These are phyloP conservation scores for Onchidella celtica DNA, from an alignment of 2,888 invertebrate species.

Conservation along the genomic window DNA sequence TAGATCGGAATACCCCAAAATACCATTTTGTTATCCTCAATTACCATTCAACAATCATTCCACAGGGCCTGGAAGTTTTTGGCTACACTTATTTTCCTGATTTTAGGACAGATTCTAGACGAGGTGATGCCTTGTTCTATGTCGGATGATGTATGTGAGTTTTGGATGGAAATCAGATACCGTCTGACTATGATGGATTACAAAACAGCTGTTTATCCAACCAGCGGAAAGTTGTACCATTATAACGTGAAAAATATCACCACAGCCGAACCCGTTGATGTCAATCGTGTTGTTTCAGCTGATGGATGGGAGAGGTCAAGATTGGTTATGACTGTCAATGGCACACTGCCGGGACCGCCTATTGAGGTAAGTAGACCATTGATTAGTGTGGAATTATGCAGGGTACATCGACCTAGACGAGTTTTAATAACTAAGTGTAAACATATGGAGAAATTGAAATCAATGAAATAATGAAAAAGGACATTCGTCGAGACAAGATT, in stretches of 20 bases:
- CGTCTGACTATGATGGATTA: constrained; percentile 52
- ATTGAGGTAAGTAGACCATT: constrained; percentile 67
- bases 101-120: too few relatives aligned
- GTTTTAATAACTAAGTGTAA: too few relatives aligned
- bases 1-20: too few relatives aligned
- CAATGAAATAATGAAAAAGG: too few relatives aligned
- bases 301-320: constrained; percentile 66
- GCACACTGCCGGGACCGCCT: constrained; percentile 69
- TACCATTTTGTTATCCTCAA: too few relatives aligned
- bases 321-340: constrained; percentile 67
- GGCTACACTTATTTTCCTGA: too few relatives aligned
- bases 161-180: constrained; percentile 49
- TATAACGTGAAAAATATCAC: constrained; percentile 36
- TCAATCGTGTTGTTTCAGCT: constrained; percentile 63
- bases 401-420: too few relatives aligned
- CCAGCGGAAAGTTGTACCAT: constrained; percentile 47
- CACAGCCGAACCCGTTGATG: not conserved
- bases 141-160: constrained; percentile 47
- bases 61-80: too few relatives aligned
- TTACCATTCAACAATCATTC: too few relatives aligned
- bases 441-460: too few relatives aligned
- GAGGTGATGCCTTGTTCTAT: constrained; percentile 20
- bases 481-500: too few relatives aligned
- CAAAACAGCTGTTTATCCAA: constrained; percentile 35
- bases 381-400: too few relatives aligned